Percentiles rank a stretch among this genome's conserved stretches.
Evolutionary conservation across 1,140 invertebrate genomes (phyloP).

Genomic region (Pissodes strobi): DNA sequence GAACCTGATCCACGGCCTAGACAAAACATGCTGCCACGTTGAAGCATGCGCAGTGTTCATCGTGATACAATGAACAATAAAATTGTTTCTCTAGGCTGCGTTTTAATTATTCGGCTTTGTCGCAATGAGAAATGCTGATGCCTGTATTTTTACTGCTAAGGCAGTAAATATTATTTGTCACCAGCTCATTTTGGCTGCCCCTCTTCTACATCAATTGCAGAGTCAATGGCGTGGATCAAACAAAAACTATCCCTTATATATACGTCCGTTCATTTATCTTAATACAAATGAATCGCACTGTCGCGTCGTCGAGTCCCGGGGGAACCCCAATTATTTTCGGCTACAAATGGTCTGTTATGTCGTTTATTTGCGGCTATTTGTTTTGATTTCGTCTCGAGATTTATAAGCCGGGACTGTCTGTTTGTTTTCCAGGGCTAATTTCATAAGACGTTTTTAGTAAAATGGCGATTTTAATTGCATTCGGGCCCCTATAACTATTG

Average conservation of each 20-base stretch:
- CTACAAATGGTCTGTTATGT: constrained; percentile 10
- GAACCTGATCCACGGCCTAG: no score
- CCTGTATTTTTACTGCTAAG: not conserved
- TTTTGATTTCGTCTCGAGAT: not conserved
- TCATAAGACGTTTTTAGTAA: no score
- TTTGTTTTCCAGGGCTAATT: no score
- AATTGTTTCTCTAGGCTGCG: no score
- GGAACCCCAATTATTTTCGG: constrained; percentile 3
- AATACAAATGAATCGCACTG: constrained; percentile 5
- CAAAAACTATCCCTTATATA: not conserved
- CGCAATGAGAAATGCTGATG: no score
- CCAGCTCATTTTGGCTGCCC: not conserved
- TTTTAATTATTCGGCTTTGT: no score
- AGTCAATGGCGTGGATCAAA: constrained; percentile 5
- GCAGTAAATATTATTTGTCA: constrained; percentile 12
- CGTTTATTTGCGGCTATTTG: constrained; percentile 11
- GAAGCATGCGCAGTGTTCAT: no score
- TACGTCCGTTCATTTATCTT: constrained; percentile 1
- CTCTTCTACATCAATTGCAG: not conserved
- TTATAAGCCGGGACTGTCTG: not conserved
- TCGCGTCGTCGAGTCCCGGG: not conserved
- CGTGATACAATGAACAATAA: no score
- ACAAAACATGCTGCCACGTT: no score
- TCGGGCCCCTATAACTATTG: no score
- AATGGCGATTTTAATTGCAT: no score